Percentiles rank a stretch among this genome's conserved stretches.
Evolutionary conservation across 2,888 invertebrate species (phyloP).

Genomic region (Cheilosia vulpina): DNA sequence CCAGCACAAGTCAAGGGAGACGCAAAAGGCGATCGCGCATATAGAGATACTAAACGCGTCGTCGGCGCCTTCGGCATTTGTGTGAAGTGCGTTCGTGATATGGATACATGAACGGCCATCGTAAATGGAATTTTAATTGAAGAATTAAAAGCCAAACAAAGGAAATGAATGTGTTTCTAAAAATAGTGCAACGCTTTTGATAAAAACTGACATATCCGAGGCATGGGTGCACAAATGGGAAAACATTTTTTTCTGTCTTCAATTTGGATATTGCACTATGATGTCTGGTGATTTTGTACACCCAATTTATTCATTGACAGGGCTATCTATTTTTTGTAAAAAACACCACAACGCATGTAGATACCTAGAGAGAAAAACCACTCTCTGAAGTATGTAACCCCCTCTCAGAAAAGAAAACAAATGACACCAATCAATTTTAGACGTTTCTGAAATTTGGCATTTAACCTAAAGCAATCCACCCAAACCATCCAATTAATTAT

Average conservation of each 20-base stretch:
- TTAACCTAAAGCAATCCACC: not conserved
- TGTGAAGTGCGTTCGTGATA: constrained; percentile 73
- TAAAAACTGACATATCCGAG: not conserved
- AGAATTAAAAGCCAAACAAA: constrained; percentile 68
- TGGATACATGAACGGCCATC: constrained; percentile 63
- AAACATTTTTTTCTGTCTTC: not conserved
- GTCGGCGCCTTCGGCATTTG: constrained; percentile 71
- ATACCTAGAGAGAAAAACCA: not conserved
- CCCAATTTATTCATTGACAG: too few relatives aligned
- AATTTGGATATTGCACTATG: too few relatives aligned
- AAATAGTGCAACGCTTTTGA: constrained; percentile 33
- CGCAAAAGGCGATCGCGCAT: constrained; percentile 43
- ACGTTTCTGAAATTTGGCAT: not conserved
- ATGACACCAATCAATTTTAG: not conserved
- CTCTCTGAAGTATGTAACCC: not conserved
- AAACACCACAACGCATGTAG: too few relatives aligned
- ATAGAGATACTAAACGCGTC: constrained; percentile 62
- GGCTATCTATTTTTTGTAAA: too few relatives aligned
- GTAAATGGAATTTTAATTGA: constrained; percentile 74
- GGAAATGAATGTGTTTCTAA: constrained; percentile 51
- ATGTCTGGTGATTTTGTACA: too few relatives aligned
- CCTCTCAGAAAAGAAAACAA: not conserved
- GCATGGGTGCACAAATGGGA: too few relatives aligned
- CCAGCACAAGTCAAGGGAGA: constrained; percentile 36
- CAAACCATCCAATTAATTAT: constrained; percentile 53